Percentiles rank a stretch among this genome's conserved stretches.
Evolutionary conservation across 1,140 invertebrate genomes (phyloP).

Genomic region (Monochamus saltuarius): DNA sequence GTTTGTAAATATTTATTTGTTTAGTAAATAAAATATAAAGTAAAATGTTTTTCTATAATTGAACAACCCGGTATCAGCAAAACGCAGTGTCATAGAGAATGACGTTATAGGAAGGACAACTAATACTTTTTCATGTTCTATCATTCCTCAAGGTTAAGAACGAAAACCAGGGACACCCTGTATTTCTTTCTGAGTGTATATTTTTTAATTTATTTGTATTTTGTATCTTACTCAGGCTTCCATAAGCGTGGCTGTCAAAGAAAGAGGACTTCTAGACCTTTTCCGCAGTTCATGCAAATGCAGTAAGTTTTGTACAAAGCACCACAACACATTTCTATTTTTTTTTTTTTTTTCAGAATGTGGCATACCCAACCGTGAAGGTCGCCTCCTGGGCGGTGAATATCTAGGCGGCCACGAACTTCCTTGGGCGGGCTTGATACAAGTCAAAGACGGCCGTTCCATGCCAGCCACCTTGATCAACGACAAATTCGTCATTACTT

Average conservation of each 20-base stretch:
- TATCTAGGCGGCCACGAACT: conserved; percentile 54
- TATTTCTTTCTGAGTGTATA: no score
- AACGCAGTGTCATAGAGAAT: no score
- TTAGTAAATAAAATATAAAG: no score
- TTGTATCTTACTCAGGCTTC: no score
- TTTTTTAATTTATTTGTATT: not conserved
- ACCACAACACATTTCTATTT: no score
- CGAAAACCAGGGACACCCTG: no score
- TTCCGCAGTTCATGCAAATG: conserved; percentile 31
- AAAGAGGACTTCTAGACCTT: conserved; percentile 26
- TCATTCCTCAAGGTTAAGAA: no score
- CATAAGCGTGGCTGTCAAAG: not conserved
- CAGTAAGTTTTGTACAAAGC: conserved; percentile 28
- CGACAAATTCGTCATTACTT: conserved; percentile 58
- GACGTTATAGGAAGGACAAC: no score
- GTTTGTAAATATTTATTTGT: no score
- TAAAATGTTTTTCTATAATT: no score
- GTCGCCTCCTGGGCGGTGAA: conserved; percentile 54
- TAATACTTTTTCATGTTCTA: no score
- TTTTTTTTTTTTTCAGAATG: conserved; percentile 37
- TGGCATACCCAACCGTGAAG: conserved; percentile 43
- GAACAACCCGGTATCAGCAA: no score
- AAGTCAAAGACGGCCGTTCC: conserved; percentile 14
- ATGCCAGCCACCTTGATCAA: conserved; percentile 58
- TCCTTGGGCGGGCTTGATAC: conserved; percentile 58